Evolutionary conservation across 1,140 invertebrate genomes (phyloP).

Genomic region (Alviniconcha marisindica): DNA sequence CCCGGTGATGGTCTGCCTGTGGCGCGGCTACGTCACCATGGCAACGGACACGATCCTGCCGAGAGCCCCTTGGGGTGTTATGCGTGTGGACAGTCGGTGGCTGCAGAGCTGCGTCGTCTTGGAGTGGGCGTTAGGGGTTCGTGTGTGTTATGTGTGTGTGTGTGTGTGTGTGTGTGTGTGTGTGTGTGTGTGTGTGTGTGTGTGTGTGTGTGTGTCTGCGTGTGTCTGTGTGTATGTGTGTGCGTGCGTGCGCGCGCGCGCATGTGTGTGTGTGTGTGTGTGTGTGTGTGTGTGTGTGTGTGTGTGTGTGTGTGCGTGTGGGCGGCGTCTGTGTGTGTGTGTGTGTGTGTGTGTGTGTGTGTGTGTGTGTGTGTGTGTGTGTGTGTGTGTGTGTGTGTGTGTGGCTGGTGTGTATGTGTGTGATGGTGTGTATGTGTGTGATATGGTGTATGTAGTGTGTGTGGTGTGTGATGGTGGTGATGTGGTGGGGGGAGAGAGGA

Average conservation of each 20-base stretch:
- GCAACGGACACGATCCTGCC: too few species aligned
- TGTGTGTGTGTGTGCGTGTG: background rate
- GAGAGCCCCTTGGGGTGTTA: too few species aligned
- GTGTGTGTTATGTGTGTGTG: background rate
- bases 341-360: background rate
- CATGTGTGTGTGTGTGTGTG: constrained; percentile 13
- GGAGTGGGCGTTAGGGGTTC: too few species aligned
- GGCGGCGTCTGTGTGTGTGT: background rate
- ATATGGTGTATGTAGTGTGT: too few species aligned
- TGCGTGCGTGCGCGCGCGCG: too few species aligned
- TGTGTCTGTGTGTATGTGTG: constrained; percentile 11
- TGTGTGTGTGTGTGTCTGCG: background rate
- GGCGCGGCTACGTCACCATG: too few species aligned
- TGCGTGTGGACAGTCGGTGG: too few species aligned
- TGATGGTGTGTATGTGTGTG: background rate
- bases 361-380: background rate
- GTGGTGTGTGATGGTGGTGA: too few species aligned
- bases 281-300: constrained; percentile 9
- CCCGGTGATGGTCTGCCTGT: too few species aligned
- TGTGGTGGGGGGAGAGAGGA: too few species aligned
- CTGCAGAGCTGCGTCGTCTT: too few species aligned
- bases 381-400: background rate
- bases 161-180: background rate
- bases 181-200: background rate
- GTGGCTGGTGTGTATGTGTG: background rate